These are phyloP conservation scores for Crax fasciolata DNA, from an alignment of 2,797 vertebrate genomes.

Conservation along the genomic window DNA sequence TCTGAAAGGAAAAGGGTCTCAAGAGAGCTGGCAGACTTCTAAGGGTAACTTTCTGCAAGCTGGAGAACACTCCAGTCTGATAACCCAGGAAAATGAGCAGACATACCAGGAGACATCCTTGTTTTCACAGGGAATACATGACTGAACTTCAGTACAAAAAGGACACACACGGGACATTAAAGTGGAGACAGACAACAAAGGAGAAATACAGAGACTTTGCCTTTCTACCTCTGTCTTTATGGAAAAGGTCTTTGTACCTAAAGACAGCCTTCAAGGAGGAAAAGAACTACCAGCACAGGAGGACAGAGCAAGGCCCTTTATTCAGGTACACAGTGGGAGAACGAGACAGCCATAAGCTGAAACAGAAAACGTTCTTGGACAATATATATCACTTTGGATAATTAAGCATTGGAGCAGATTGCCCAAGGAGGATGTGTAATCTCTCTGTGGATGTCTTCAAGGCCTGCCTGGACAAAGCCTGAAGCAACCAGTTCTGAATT, in stretches of 20 bases:
- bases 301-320: background rate
- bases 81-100: background rate
- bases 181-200: background rate
- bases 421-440: background rate
- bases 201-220: background rate
- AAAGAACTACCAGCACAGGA: background rate
- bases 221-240: background rate
- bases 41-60: background rate
- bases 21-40: background rate
- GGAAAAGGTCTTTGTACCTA: background rate
- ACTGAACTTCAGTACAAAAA: background rate
- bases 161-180: background rate
- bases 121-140: background rate
- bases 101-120: background rate
- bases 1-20: background rate
- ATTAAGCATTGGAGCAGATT: background rate
- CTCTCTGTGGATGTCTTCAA: background rate
- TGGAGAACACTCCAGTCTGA: background rate
- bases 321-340: background rate
- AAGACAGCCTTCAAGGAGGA: background rate
- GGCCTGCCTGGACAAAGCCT: background rate
- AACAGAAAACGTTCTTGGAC: background rate
- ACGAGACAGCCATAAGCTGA: background rate
- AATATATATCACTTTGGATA: background rate
- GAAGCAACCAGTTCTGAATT: background rate